Conservation (phyloP, 2,113 vertebrate genomes). For the Mus pahari region DNA sequence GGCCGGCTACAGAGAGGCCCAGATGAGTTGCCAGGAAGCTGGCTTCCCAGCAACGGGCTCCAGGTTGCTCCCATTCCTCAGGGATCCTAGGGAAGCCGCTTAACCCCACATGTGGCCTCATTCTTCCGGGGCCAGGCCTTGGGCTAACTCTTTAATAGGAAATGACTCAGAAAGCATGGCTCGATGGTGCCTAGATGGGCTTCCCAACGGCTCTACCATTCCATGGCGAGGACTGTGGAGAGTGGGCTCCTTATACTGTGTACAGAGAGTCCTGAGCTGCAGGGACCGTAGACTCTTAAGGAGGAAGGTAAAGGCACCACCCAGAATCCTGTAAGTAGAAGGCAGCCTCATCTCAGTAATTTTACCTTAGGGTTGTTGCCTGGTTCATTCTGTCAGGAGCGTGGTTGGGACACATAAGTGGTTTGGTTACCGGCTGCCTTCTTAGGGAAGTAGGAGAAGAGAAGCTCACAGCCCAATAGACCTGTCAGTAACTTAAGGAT, state of each 20-base stretch:
- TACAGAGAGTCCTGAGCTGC: not conserved
- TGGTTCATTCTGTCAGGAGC: constrained; percentile 8
- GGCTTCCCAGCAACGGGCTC: not conserved
- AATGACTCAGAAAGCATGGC: constrained; percentile 53
- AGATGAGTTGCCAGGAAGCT: not conserved
- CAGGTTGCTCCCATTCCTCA: constrained; percentile 6
- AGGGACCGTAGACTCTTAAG: not conserved
- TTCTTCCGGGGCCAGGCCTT: constrained; percentile 46
- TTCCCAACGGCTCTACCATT: constrained; percentile 29
- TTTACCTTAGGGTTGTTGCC: not conserved
- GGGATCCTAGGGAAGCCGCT: not conserved
- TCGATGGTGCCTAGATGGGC: constrained; percentile 60
- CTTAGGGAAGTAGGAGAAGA: not conserved
- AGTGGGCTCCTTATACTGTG: not conserved
- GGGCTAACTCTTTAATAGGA: constrained; percentile 20
- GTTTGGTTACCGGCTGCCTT: not conserved
- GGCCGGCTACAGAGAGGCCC: not conserved
- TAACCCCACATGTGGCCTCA: constrained; percentile 1
- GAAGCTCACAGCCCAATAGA: not conserved
- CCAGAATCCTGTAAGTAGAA: constrained; percentile 3
- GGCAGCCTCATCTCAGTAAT: not conserved
- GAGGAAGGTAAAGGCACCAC: constrained; percentile 60
- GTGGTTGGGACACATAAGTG: not conserved
- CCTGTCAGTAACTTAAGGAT: constrained; percentile 22
- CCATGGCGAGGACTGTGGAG: constrained; percentile 64